These are phyloP conservation scores for Deroplatys truncata DNA, from an alignment of 2,888 invertebrate species.

Conservation along the genomic window DNA sequence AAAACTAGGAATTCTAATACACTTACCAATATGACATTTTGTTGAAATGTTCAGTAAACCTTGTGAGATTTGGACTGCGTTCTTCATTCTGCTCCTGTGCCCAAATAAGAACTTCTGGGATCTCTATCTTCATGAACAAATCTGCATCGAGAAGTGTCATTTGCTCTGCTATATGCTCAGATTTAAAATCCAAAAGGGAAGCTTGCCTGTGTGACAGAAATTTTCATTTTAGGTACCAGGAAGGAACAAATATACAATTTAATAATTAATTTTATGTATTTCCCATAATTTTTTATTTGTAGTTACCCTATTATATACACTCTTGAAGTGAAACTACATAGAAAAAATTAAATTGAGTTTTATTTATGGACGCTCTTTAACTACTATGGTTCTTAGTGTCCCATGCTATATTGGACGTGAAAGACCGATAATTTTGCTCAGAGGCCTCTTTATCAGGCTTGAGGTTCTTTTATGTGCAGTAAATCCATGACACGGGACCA, in stretches of 20 bases:
- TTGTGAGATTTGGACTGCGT: slow-evolving; percentile 90
- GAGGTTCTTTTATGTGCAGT: too few relatives aligned
- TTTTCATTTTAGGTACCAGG: not conserved
- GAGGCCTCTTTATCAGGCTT: too few relatives aligned
- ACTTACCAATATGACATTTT: slow-evolving; percentile 95
- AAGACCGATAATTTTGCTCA: too few relatives aligned
- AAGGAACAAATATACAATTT: not conserved
- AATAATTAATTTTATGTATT: not conserved
- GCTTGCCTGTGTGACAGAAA: slow-evolving; percentile 43
- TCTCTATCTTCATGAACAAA: slow-evolving; percentile 92
- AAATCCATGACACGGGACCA: too few relatives aligned
- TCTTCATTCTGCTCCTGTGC: slow-evolving; percentile 97
- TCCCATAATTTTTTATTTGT: too few relatives aligned
- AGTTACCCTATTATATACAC: too few relatives aligned
- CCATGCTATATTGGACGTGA: too few relatives aligned
- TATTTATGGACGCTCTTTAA: too few relatives aligned
- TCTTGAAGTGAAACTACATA: too few relatives aligned
- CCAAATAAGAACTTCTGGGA: slow-evolving; percentile 96
- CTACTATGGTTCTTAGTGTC: too few relatives aligned
- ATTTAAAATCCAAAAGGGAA: slow-evolving; percentile 86
- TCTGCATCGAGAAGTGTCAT: slow-evolving; percentile 96
- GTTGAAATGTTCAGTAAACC: slow-evolving; percentile 98
- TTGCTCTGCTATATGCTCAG: slow-evolving; percentile 93
- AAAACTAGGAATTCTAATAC: not conserved
- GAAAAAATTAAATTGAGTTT: too few relatives aligned